A percentile compares a stretch with the other conserved stretches of the same genome.
These are phyloP conservation scores for Creontiades dilutus DNA, from an alignment of 2,888 invertebrate species.

Conservation along the genomic window DNA sequence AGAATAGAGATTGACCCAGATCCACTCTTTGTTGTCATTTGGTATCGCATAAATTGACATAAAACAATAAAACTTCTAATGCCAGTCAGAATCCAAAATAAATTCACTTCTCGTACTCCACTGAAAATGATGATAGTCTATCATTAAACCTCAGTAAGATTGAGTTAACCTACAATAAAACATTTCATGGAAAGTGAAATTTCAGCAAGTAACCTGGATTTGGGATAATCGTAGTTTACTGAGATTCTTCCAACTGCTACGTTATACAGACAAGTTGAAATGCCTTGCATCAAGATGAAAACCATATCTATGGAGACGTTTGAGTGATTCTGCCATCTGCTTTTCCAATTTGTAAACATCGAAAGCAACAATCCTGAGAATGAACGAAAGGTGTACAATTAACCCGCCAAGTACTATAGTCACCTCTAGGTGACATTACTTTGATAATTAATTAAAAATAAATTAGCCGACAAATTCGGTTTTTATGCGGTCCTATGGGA, in stretches of 20 bases:
- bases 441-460: no score
- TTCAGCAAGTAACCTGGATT: conserved; percentile 58
- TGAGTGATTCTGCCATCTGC: not conserved
- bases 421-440: no score
- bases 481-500: no score
- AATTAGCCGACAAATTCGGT: no score
- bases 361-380: not conserved
- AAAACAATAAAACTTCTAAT: conserved; percentile 2
- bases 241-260: conserved; percentile 27
- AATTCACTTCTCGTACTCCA: conserved; percentile 66
- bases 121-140: conserved; percentile 49
- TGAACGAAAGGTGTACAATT: not conserved
- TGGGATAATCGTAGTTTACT: conserved; percentile 37
- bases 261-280: conserved; percentile 51
- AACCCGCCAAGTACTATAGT: no score
- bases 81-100: conserved; percentile 64
- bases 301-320: not conserved
- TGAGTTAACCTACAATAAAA: no score
- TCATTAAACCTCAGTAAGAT: no score
- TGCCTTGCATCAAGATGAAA: conserved; percentile 40
- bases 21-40: not conserved
- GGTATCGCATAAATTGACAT: not conserved
- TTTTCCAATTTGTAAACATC: not conserved
- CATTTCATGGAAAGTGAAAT: not conserved
- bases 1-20: not conserved